Evolutionary conservation across 2,797 vertebrate genomes (phyloP).

Genomic region (Graptemys geographica): DNA sequence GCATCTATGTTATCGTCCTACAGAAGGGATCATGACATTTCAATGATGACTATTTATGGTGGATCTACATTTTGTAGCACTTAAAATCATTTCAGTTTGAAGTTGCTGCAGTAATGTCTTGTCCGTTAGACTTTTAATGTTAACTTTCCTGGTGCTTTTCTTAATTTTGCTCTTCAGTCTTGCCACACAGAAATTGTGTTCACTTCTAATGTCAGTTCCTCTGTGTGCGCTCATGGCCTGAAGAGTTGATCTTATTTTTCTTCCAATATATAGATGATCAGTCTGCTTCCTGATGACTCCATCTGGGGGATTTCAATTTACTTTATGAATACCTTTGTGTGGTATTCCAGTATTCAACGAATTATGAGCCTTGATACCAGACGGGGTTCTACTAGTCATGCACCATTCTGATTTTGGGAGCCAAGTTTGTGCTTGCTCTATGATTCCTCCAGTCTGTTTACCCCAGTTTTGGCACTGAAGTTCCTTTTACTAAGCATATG

Average conservation of each 20-base stretch:
- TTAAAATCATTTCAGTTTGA: not conserved
- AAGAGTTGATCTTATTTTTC: not conserved
- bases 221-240: accelerated
- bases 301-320: not conserved
- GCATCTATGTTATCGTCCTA: not conserved
- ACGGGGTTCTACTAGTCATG: not conserved
- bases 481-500: accelerated
- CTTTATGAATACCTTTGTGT: not conserved
- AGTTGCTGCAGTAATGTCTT: not conserved
- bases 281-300: not conserved
- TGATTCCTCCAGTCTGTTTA: not conserved
- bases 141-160: not conserved
- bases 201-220: not conserved
- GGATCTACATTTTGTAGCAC: not conserved
- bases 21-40: not conserved
- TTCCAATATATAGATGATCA: not conserved
- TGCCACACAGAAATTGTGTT: not conserved
- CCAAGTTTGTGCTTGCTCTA: not conserved
- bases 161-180: not conserved
- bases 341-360: accelerated
- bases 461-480: accelerated
- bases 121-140: not conserved
- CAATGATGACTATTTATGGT: not conserved
- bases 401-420: not conserved
- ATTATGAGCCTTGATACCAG: accelerated